Base-by-base conservation (phyloP, 2,113 vertebrate genomes). In the Monopterus albus region DNA sequence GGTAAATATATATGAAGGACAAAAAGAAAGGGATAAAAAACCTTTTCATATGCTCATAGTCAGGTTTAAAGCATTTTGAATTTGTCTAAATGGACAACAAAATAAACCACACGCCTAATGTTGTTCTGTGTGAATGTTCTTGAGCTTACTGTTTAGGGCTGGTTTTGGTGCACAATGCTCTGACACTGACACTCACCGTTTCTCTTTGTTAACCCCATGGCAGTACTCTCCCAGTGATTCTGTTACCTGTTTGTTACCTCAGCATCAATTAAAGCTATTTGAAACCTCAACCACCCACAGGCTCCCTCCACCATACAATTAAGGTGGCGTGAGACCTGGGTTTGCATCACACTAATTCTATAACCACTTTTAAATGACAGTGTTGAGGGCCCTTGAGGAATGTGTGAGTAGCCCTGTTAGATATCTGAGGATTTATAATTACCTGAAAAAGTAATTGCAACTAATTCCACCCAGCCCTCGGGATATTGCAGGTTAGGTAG, bases 241-340 rank as follows among this genome's bases (percentile, higher is more conserved):
- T 73, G 71, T 88, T 87, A 89, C 86, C 76, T 88, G 82, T 83
- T 79, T 88, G 67, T 86, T 82, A 85, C 74, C 82, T 83, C 84
- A 85, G 61, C 69, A 55, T 60, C 72, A 89, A 83, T 87, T 83
- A 87, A 59, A 85, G 87, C 67, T 58, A 88, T 83, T 80, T 84
- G 84, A 89, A 87, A 88, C 86, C 86, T 74, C 64, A 71, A 65
- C 57, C 81, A 78, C 80, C 83, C 78, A 81, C 66, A 60, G 86
- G 85, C 81, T 58, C 42, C 59, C 49, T 75, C 43, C 40, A 69
- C 47, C 17, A 3, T 65, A 74, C 81, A 87, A 84, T 87, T 85
- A 91, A 78, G 59, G 72, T 82, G 79, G 70, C 56, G 71, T 87
- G 80, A 90, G 83, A 89, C 80, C 78, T 50, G 60, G 57, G 38